Evolutionary conservation across 1,140 invertebrate species (phyloP), one percentile per base, ranked within the genome.

Genomic region (Papilio xuthus): DNA sequence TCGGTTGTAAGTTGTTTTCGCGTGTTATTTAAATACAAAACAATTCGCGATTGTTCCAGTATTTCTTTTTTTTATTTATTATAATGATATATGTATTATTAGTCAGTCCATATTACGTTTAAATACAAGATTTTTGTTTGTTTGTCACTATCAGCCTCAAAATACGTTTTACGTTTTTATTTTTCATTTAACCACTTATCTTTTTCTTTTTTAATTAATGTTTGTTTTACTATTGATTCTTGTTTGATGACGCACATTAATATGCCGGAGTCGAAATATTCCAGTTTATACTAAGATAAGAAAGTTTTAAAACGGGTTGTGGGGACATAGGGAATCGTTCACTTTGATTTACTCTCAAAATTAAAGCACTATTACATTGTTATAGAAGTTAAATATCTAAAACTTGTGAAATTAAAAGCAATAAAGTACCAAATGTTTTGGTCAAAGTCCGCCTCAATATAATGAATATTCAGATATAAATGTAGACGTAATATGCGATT

Each of bases 231-330:
- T 72, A n/a, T 47, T 42, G 4, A 47, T 26, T 28, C 4, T 72
- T 28, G 53, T 28, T 50, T 32, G 13, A n/a, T n/a, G 32, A 20
- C 32, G 12, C 42, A 28, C 32, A 26, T 70, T 44, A 28, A 42
- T 23, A n/a, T 18, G n/a, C 26, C 41, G 70, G 47, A 83, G 80
- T 83, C 80, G 79, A 83, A 87, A 83, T 86, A 80, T 88, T 84
- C 78, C 81, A 84, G 78, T 79, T 75, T 72, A 41, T 60, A 79
- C 82, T 83, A 86, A 87, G 78, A 60, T 89, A 85, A 86, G 82
- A 70, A 80, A 83, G 76, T 75, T 80, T 84, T 81, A 50, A 83
- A 83, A 82, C 74, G 82, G 80, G 70, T 81, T 86, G 84, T 84
- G 83, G 85, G 81, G 84, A 86, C 84, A 85, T 84, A 83, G 78